A percentile compares a stretch with the other conserved stretches of the same genome.
Evolutionary conservation across 2,888 invertebrate genomes (phyloP).

Genomic region (Perdita meconis): DNA sequence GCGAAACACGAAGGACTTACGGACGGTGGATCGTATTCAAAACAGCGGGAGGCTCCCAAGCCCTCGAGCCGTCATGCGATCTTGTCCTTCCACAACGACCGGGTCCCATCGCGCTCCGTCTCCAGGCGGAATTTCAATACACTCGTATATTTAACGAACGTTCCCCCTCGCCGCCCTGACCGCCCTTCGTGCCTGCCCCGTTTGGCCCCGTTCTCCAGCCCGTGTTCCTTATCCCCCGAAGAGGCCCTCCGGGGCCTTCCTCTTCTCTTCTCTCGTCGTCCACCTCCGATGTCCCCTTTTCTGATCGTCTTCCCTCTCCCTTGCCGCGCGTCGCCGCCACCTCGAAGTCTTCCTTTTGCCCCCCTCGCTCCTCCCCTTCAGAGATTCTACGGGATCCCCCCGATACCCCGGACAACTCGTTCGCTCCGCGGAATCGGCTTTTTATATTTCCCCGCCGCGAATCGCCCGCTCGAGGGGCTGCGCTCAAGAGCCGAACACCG

Average conservation of each 20-base stretch:
- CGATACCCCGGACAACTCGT: slow-evolving; percentile 68
- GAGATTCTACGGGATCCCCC: slow-evolving; percentile 48
- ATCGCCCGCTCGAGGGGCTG: slow-evolving; percentile 47
- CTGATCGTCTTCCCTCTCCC: slow-evolving; percentile 38
- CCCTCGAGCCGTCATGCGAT: slow-evolving; percentile 79
- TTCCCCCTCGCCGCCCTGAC: slow-evolving; percentile 42
- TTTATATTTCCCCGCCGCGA: slow-evolving; percentile 74
- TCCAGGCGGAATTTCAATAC: slow-evolving; percentile 80
- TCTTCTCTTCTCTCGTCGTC: slow-evolving; percentile 36
- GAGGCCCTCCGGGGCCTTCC: slow-evolving; percentile 14
- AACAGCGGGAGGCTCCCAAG: slow-evolving; percentile 81
- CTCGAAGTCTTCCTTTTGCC: slow-evolving; percentile 52
- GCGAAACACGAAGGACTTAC: slow-evolving; percentile 66
- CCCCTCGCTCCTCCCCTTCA: slow-evolving; percentile 15
- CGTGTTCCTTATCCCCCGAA: slow-evolving; percentile 49
- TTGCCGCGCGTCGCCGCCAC: slow-evolving; percentile 26
- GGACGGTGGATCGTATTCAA: slow-evolving; percentile 79
- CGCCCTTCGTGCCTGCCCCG: slow-evolving; percentile 12
- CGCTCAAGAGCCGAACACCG: slow-evolving; percentile 67
- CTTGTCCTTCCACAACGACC: slow-evolving; percentile 81
- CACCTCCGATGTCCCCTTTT: slow-evolving; percentile 29
- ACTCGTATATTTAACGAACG: slow-evolving; percentile 82
- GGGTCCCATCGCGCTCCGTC: slow-evolving; percentile 77
- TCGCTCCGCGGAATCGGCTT: slow-evolving; percentile 67
- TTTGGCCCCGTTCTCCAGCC: slow-evolving; percentile 41